Base-by-base conservation (phyloP, 2,797 vertebrate species). In the Xenentodon cancila region DNA sequence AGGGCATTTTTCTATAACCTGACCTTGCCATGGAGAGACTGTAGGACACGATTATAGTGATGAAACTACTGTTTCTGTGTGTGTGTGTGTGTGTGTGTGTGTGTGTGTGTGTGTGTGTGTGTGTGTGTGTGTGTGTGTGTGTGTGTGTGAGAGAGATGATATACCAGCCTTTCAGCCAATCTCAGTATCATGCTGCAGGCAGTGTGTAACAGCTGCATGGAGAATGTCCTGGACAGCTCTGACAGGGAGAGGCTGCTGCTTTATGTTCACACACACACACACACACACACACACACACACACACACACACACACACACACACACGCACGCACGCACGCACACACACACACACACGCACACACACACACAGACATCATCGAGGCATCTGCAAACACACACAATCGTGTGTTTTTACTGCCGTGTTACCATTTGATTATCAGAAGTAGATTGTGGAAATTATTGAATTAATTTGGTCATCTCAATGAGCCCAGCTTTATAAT, bases 31-130 rank as follows among this genome's bases (percentile, higher is more conserved):
- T 30, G 3, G 61, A 79, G 77, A 18, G 37, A 81, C 80, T 84
- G 84, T 79, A 84, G 77, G 73, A 84, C 77, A 79, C 52, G 59
- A 87, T 84, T 82, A 83, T 66, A 75, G 75, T 84, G 84, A 84
- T 84, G 84, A 65, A 77, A 75, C 73, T 47, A 32, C 48, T 58
- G 50, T 53, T 16, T 40, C 3, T 59, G 48, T 37, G 56, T 43
- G 53, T 64, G 53, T 59, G 71, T 53, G 49, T 50, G 30, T 47
- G 37, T 42, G 44, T 59, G 53, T 56, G 50, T 51, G 53, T 40
- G 64, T 51, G 62, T 59, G 51, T 64, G 25, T 25, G 25, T 25
- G 25, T 25, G 25, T 25, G 25, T 25, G 25, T 25, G 25, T 25
- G 25, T 25, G 25, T 25, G 25, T 25, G 25, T 25, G 25, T 58